These are phyloP conservation scores for Erythrolamprus reginae DNA, from an alignment of 2,113 vertebrate species.

Conservation along the genomic window DNA sequence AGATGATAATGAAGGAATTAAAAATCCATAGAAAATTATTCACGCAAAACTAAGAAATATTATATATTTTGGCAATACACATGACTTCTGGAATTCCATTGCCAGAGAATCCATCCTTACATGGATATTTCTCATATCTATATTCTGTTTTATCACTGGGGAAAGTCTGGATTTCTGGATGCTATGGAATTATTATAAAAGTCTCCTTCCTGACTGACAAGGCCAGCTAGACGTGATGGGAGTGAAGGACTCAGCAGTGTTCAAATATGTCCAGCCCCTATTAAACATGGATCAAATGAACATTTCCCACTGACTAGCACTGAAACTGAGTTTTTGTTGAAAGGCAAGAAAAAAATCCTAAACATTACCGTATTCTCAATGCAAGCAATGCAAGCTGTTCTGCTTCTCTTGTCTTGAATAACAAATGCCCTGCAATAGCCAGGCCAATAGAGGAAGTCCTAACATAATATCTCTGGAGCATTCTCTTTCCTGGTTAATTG, in stretches of 20 bases:
- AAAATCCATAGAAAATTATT: background rate
- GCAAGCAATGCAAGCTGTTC: background rate
- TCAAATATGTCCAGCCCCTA: background rate
- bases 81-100: background rate
- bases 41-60: background rate
- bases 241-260: background rate
- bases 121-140: background rate
- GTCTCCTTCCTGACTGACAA: background rate
- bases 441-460: background rate
- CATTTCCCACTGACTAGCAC: background rate
- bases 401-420: too few relatives aligned
- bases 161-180: background rate
- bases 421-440: background rate
- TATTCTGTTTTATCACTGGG: background rate
- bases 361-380: background rate
- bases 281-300: background rate
- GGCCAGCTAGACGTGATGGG: background rate
- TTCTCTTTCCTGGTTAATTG: background rate
- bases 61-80: background rate
- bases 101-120: background rate
- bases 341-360: background rate
- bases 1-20: background rate
- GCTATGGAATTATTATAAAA: background rate
- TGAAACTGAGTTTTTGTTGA: background rate
- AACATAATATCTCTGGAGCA: background rate